Conservation (phyloP, 2,113 vertebrate species). For the Mesembrinibis cayennensis region DNA sequence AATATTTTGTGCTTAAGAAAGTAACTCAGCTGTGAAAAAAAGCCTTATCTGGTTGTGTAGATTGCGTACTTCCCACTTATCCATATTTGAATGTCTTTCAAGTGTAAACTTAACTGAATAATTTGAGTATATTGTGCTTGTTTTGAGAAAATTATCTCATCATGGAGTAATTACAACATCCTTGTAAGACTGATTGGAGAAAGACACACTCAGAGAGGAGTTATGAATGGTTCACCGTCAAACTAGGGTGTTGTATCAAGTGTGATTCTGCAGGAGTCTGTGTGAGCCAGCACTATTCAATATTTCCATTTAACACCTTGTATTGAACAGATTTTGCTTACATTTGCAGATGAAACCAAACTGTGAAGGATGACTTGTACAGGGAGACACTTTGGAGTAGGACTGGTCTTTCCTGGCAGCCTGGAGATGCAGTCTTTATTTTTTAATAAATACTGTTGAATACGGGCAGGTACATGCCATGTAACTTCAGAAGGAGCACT, state of each 20-base stretch:
- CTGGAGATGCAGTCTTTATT: neutral
- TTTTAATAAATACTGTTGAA: neutral
- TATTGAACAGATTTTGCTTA: neutral
- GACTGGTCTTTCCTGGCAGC: neutral
- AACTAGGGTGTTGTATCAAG: neutral
- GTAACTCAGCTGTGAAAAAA: conserved; percentile 5
- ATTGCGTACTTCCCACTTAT: neutral
- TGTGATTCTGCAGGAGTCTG: neutral
- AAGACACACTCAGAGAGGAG: neutral
- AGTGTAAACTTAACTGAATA: neutral
- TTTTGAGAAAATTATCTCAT: conserved; percentile 14
- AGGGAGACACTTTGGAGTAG: neutral
- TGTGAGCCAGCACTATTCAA: neutral
- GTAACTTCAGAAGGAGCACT: neutral
- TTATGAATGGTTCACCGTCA: neutral
- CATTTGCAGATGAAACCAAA: neutral
- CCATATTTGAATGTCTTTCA: neutral
- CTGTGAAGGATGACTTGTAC: neutral
- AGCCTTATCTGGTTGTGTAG: neutral
- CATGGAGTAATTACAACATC: neutral
- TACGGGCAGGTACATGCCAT: rapidly evolving
- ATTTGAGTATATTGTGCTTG: conserved; percentile 11
- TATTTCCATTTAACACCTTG: conserved; percentile 1
- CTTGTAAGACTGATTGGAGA: neutral
- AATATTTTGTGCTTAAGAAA: conserved; percentile 16